Evolutionary conservation across 2,113 vertebrate species (phyloP).

Genomic region (Entomyzon cyanotis): DNA sequence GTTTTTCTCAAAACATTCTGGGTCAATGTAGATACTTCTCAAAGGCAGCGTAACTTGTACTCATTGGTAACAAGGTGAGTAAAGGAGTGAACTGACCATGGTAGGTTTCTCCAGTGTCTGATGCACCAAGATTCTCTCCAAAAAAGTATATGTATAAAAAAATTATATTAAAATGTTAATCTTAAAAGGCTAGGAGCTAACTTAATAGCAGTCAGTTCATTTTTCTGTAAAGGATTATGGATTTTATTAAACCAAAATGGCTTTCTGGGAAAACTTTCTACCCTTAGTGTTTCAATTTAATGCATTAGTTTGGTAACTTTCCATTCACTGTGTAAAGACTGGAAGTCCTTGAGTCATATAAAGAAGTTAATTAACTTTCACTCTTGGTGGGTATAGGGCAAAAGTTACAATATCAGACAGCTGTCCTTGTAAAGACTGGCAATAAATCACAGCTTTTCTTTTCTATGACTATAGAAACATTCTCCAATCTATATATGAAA

Average conservation of each 20-base stretch:
- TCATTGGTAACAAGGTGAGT: not conserved
- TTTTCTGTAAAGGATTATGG: constrained; percentile 5
- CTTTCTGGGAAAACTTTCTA: not conserved
- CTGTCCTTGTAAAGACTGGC: not conserved
- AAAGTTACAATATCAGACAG: not conserved
- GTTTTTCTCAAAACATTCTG: not conserved
- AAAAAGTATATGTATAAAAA: not conserved
- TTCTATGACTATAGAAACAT: not conserved
- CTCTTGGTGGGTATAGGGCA: not conserved
- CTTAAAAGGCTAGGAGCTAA: not conserved
- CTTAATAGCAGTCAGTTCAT: not conserved
- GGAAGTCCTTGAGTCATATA: not conserved
- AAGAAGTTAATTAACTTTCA: constrained; percentile 11
- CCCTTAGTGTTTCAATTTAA: not conserved
- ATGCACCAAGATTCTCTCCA: not conserved
- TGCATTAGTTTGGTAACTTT: constrained; percentile 6
- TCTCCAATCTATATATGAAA: not conserved
- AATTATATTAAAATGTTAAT: not conserved
- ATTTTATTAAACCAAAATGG: constrained; percentile 10
- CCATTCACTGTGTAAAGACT: not conserved
- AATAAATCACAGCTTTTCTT: not conserved
- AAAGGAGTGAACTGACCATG: not conserved
- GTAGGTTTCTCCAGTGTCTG: not conserved
- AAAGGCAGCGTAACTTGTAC: not conserved
- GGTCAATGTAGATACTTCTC: not conserved